These are phyloP conservation scores for Origma solitaria DNA, from an alignment of 2,113 vertebrate species.

Conservation along the genomic window DNA sequence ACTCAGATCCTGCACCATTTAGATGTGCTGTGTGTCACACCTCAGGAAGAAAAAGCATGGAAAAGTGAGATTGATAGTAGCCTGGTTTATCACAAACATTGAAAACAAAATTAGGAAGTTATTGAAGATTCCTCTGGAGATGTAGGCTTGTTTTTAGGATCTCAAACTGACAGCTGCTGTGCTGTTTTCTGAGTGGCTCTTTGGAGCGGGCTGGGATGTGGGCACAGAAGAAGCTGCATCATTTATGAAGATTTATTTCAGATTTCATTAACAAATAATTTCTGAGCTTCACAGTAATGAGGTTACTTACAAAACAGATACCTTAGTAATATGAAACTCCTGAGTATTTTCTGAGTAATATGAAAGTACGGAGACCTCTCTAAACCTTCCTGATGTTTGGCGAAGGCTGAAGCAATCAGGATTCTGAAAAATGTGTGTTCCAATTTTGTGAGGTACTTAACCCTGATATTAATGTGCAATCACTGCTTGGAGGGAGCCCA, in stretches of 20 bases:
- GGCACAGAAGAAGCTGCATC: background rate
- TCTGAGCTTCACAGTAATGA: background rate
- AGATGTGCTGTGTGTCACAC: background rate
- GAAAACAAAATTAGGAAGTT: constrained; percentile 51
- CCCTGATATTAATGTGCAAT: background rate
- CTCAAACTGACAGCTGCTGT: constrained; percentile 36
- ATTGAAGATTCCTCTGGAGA: constrained; percentile 38
- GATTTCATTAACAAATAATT: constrained; percentile 36
- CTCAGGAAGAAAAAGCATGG: background rate
- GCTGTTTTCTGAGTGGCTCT: constrained; percentile 19
- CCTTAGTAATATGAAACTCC: background rate
- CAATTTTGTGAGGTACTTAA: background rate
- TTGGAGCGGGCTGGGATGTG: background rate
- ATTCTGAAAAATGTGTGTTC: background rate
- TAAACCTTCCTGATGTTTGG: background rate
- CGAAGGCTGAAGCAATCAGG: background rate
- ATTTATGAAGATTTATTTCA: constrained; percentile 38
- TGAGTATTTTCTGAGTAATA: background rate
- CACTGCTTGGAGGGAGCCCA: background rate
- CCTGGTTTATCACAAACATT: constrained; percentile 33
- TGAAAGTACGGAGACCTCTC: background rate
- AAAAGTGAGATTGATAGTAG: constrained; percentile 15
- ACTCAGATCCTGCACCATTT: background rate
- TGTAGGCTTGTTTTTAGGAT: background rate
- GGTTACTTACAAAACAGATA: background rate